Evolutionary conservation across 2,797 vertebrate genomes (phyloP), one percentile per base, ranked within the genome.

Genomic region (Malacoraja senta): DNA sequence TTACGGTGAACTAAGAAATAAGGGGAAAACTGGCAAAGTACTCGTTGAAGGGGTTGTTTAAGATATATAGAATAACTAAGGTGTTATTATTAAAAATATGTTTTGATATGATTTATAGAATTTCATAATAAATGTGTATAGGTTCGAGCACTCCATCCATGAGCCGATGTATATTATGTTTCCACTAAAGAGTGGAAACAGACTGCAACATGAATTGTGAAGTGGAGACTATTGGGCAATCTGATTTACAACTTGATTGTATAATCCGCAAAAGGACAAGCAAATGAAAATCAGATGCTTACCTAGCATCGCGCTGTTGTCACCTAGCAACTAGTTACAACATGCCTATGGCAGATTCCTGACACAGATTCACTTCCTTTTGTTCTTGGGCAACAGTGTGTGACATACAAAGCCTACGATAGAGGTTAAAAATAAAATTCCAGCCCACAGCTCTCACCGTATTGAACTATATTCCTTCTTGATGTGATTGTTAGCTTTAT

Each of bases 141-240:
- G 71, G 24, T 74, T 24, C 4, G 6, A 21, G 24, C 71, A 74
- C 7, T 74, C 24, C 71, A 74, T 74, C 24, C 6, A 8, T 21
- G 19, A 24, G 7, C 71, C 71, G 21, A 21, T 74, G 71, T 74
- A 74, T 74, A 74, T 21, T 74, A 74, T 1, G 71, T 72, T 26
- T 72, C 71, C 71, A 72, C 24, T 72, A 78, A 35, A 13, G 0
- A 78, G n/a, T 13, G 10, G n/a, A 32, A 78, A 19, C 77, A 35
- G 77, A 78, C n/a, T 35, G n/a, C 77, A 78, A 32, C n/a, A 78
- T 78, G 77, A 78, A 78, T 32, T 78, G n/a, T 78, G 74, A 77
- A 32, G n/a, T 78, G n/a, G 77, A 78, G 35, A 78, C 26, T 32
- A 78, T 32, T 78, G 77, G 9, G n/a, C 35, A 1, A 15, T 32